Base-by-base conservation (phyloP, 2,888 invertebrate species). In the Drosophila setosimentum region DNA sequence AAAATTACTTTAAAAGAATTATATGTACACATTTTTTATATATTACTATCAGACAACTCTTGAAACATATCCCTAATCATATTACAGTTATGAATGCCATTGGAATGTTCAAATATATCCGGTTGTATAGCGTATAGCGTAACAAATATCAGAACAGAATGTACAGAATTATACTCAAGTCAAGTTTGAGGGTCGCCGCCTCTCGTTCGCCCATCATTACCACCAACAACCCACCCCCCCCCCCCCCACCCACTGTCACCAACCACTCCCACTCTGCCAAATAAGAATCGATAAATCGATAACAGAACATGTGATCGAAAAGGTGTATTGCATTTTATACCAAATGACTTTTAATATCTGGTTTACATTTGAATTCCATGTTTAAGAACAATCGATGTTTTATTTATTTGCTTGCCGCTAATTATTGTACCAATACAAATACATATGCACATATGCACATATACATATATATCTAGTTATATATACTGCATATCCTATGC, bases 371-470 rank as follows among this genome's bases (percentile, higher is more conserved):
- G 76, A 88, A 86, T 85, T 85, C 77, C 82, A 73, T 85, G 75
- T 86, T 80, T 83, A 83, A 88, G 84, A 85, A 88, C 84, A 88
- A 88, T 85, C 87, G 85, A 87, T 85, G 89, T 90, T 84, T 81
- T 74, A 72, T 65, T 69, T 68, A 68, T 33, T 69, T 80, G 77
- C 78, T 90, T 86, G 75, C 69, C 76, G 83, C 82, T 90, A 87
- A 87, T 90, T 90, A 90, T 87, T 90, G 89, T 90, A 86, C 89
- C 90, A 81, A 89, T 89, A 69, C 72, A 76, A 74, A 81, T 77
- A 80, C 48, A 51, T 55, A 63, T 53, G 61, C 54, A 40, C 49
- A 60, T 32, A 70, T 71, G 68, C 68, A 64, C 60, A 79, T 61
- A 73, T 65, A 78, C 60, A 63, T 65, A 70, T 61, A 82, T 51